Conservation (phyloP, 2,888 invertebrate genomes). For the Chrysolina americana region DNA sequence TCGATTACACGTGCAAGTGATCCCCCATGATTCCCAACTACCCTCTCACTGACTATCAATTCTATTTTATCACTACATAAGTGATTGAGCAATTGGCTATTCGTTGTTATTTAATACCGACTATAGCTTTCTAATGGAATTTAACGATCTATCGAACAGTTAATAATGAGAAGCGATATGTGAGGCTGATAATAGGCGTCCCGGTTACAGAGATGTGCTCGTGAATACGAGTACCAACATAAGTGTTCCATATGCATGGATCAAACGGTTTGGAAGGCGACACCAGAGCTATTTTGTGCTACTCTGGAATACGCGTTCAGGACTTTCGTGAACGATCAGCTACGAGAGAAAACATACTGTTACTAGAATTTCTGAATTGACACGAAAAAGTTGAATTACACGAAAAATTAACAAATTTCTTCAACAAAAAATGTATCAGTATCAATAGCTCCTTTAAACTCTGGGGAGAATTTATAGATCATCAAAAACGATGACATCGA, state of each 20-base stretch:
- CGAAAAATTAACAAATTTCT: no score
- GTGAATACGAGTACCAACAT: not conserved
- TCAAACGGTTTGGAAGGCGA: no score
- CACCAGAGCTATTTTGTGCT: no score
- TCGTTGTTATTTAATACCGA: conserved; percentile 45
- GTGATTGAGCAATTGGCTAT: conserved; percentile 48
- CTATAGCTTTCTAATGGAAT: conserved; percentile 44
- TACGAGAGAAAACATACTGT: no score
- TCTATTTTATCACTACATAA: conserved; percentile 45
- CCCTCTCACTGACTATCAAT: conserved; percentile 32
- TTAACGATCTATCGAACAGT: conserved; percentile 42
- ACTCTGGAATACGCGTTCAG: no score
- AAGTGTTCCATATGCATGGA: not conserved
- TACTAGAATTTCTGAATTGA: no score
- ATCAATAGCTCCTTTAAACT: no score
- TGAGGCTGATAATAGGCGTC: conserved; percentile 23
- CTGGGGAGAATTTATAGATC: no score
- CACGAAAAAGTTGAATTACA: no score
- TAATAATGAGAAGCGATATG: conserved; percentile 36
- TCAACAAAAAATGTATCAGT: no score
- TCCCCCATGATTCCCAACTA: conserved; percentile 24
- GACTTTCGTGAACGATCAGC: no score
- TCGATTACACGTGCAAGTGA: conserved; percentile 1
- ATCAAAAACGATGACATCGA: no score
- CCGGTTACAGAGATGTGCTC: not conserved